phyloP scores from a whole-genome alignment of 2,113 vertebrate genomes.

The Marmota monax region DNA sequence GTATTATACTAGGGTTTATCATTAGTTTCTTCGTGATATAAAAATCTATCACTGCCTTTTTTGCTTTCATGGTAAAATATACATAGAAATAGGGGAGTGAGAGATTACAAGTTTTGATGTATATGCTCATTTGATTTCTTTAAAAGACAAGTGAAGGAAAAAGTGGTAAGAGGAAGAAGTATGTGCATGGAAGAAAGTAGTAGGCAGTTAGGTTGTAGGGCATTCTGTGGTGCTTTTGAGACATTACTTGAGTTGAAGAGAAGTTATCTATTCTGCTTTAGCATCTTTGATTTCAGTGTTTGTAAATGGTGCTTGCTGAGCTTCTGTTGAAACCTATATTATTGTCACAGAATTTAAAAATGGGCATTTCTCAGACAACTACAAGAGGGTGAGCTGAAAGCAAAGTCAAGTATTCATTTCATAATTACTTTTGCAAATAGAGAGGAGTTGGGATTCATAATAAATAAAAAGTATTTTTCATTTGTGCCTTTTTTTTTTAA shows the following conservation, averaged over 20 bases:
- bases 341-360: conserved; percentile 28
- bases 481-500: background rate
- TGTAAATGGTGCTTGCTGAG: conserved; percentile 21
- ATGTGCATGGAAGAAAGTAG: background rate
- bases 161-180: background rate
- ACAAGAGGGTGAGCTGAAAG: background rate
- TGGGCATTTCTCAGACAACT: background rate
- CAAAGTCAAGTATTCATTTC: conserved; percentile 46
- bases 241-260: conserved; percentile 17
- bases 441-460: conserved; percentile 26
- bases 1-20: background rate
- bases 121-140: conserved; percentile 28
- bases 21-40: background rate
- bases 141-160: conserved; percentile 28
- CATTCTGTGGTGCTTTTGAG: conserved; percentile 24
- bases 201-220: background rate
- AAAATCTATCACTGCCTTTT: background rate
- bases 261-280: conserved; percentile 41
- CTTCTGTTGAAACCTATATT: conserved; percentile 30
- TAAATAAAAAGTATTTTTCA: conserved; percentile 57
- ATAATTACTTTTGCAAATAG: conserved; percentile 35
- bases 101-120: conserved; percentile 29
- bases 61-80: conserved; percentile 20
- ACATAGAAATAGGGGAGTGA: background rate
- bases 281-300: conserved; percentile 27